Conservation (phyloP, 2,797 vertebrate species). For the Vespertilio murinus region DNA sequence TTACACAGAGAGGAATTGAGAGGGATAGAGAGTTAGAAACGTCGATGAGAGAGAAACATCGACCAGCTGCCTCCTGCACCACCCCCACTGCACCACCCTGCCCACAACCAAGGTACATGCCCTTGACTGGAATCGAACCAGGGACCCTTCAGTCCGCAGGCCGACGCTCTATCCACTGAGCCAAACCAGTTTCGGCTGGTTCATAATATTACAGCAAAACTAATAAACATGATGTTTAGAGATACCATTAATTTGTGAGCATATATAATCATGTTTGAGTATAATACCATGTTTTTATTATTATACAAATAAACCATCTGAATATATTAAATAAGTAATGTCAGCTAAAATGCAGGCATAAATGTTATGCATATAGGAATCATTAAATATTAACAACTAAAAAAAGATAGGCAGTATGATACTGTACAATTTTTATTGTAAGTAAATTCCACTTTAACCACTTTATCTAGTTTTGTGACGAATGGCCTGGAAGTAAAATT, state of each 20-base stretch:
- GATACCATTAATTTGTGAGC: not conserved
- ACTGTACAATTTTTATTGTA: not conserved
- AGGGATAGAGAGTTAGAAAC: too few relatives aligned
- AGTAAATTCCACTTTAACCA: not conserved
- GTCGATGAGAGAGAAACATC: too few relatives aligned
- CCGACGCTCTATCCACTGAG: too few relatives aligned
- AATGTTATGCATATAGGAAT: not conserved
- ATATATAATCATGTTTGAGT: not conserved
- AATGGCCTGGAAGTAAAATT: constrained; percentile 26
- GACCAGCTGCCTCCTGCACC: too few relatives aligned
- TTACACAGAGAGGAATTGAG: too few relatives aligned
- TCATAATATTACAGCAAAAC: not conserved
- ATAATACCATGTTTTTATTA: not conserved
- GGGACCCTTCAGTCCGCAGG: too few relatives aligned
- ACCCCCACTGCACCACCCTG: too few relatives aligned
- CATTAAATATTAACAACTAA: not conserved
- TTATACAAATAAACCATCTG: not conserved
- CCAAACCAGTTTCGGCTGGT: too few relatives aligned
- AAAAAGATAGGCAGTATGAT: not conserved
- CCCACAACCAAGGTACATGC: too few relatives aligned
- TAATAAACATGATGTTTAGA: constrained; percentile 9
- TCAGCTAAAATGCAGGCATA: not conserved
- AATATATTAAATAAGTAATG: constrained; percentile 20
- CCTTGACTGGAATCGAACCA: too few relatives aligned
- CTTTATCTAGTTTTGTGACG: not conserved